phyloP scores from a whole-genome alignment of 1,140 invertebrate species.

The Euura lappo region DNA sequence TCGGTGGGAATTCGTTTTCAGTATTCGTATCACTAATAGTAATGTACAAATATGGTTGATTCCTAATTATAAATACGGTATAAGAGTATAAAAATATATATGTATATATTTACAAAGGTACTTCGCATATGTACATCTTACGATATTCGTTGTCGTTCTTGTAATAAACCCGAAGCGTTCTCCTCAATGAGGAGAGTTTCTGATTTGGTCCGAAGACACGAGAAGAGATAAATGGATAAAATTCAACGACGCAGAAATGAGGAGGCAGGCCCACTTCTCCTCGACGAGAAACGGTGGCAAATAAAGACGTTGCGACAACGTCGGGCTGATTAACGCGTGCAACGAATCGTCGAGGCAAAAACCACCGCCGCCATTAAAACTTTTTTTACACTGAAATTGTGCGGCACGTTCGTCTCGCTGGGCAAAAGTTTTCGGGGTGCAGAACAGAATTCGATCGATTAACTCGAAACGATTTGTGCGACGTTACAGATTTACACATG shows the following conservation, averaged over 20 bases:
- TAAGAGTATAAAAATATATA: neutral
- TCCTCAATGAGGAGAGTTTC: constrained; percentile 18
- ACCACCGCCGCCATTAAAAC: constrained; percentile 21
- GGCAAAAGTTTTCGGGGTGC: neutral
- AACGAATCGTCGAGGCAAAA: constrained; percentile 13
- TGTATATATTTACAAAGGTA: constrained; percentile 10
- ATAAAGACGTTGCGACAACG: constrained; percentile 47
- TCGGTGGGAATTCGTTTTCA: constrained; percentile 35
- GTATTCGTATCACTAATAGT: neutral
- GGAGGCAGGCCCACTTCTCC: constrained; percentile 1
- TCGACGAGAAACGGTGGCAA: constrained; percentile 21
- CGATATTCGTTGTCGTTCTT: too few relatives aligned
- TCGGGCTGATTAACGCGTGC: neutral
- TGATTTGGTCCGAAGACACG: constrained; percentile 34
- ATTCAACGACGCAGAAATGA: constrained; percentile 1
- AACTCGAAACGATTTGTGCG: neutral
- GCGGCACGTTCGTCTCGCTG: neutral
- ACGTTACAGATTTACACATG: too few relatives aligned
- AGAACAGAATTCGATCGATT: neutral
- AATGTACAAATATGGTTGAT: neutral
- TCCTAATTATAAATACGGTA: neutral
- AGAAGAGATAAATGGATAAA: constrained; percentile 40
- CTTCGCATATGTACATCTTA: neutral
- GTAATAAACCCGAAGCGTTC: too few relatives aligned
- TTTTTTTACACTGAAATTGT: constrained; percentile 15